phyloP scores from a whole-genome alignment of 2,797 vertebrate species.

The Pseudochirops corinnae region DNA sequence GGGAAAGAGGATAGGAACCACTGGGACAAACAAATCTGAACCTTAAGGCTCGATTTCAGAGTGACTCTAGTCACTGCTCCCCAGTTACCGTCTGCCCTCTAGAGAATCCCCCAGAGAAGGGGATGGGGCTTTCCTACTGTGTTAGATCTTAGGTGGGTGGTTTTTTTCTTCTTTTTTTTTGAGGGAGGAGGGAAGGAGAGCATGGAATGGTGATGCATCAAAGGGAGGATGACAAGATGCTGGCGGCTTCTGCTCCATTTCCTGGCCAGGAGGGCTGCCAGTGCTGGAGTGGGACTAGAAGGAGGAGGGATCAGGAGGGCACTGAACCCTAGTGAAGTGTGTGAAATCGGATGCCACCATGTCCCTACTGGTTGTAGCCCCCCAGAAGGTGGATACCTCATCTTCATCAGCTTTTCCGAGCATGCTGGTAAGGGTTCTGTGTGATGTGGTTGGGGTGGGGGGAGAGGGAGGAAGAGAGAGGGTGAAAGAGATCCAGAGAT shows the following conservation, averaged over 20 bases:
- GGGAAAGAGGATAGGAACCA: background rate
- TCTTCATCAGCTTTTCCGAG: conserved; percentile 75
- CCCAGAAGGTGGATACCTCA: conserved; percentile 86
- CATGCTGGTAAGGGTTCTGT: conserved; percentile 55
- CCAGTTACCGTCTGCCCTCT: background rate
- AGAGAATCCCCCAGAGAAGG: conserved; percentile 5
- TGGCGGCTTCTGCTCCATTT: conserved; percentile 80
- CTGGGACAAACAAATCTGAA: background rate
- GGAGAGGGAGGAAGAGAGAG: background rate
- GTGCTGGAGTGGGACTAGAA: conserved; percentile 18
- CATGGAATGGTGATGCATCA: conserved; percentile 38
- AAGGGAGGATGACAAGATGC: conserved; percentile 59
- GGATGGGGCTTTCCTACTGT: conserved; percentile 20
- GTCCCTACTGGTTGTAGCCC: conserved; percentile 88
- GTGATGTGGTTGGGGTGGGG: too few species aligned
- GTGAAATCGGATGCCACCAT: conserved; percentile 62
- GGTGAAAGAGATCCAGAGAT: background rate
- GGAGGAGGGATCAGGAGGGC: background rate
- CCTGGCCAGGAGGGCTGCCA: conserved; percentile 57
- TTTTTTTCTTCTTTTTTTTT: background rate
- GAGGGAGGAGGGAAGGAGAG: conserved; percentile 19
- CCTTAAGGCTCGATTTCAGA: background rate
- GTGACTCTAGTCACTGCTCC: background rate
- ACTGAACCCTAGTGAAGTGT: background rate
- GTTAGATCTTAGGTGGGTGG: background rate